These are phyloP conservation scores for Gonatopus flavifemur DNA, from an alignment of 1,140 invertebrate genomes.

Conservation along the genomic window DNA sequence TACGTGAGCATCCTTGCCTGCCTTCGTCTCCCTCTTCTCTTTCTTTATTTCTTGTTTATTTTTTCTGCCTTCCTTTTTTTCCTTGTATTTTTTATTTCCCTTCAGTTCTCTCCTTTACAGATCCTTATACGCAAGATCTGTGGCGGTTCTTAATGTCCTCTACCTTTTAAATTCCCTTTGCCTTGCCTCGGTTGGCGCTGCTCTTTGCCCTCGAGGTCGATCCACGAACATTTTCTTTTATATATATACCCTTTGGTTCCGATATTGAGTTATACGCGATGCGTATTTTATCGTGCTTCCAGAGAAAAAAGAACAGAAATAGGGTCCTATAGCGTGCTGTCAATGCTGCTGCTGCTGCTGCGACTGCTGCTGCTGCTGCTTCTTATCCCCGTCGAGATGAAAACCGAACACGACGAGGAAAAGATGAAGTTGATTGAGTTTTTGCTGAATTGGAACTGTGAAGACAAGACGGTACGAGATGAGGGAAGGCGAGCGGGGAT, in stretches of 20 bases:
- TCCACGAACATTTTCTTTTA: constrained; percentile 54
- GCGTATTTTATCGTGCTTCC: constrained; percentile 50
- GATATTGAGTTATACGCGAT: constrained; percentile 56
- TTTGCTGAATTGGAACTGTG: too few species aligned
- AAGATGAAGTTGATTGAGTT: too few species aligned
- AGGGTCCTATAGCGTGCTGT: too few species aligned
- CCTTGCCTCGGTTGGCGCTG: constrained; percentile 44
- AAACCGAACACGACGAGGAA: too few species aligned
- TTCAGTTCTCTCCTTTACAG: constrained; percentile 30
- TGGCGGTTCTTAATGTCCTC: constrained; percentile 58
- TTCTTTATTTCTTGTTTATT: constrained; percentile 25
- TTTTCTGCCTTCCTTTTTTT: constrained; percentile 21
- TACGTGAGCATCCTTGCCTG: constrained; percentile 52
- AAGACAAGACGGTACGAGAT: too few species aligned
- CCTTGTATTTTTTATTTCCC: constrained; percentile 26
- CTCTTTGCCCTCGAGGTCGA: constrained; percentile 56
- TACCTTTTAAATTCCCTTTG: constrained; percentile 58
- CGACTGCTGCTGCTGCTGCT: too few species aligned
- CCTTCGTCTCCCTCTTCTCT: constrained; percentile 19
- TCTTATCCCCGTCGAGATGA: too few species aligned
- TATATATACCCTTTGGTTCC: constrained; percentile 44
- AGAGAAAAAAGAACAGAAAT: constrained; percentile 15
- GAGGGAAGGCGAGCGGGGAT: too few species aligned
- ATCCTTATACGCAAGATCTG: constrained; percentile 55
- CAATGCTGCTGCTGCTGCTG: too few species aligned